Base-by-base conservation (phyloP, 1,140 invertebrate species). In the Heterodera schachtii region DNA sequence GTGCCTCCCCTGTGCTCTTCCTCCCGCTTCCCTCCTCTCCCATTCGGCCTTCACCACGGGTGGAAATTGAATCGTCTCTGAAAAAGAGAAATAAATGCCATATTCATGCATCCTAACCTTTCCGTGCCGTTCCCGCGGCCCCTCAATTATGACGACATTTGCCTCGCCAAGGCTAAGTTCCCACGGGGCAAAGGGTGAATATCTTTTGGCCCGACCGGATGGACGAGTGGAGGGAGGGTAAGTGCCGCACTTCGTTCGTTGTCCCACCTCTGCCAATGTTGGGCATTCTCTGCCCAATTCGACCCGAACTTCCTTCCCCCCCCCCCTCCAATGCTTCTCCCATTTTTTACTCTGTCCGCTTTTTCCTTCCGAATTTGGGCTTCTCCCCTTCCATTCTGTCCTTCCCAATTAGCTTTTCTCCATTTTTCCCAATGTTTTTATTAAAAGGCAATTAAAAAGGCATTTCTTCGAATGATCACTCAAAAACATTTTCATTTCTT, bases 111-210 rank as follows among this genome's bases (percentile, higher is more conserved):
- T 78, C 47, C 57, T 31, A 52, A 47, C 76, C 11, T 19, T 49
- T 41, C 64, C 66, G 11, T n/a, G 44, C 76, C 52, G 31, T 78
- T 78, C 70, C 47, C 76, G 57, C 21, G 69, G 69, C 21, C 44
- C 69, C 21, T 71, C 69, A 71, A 71, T 71, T 71, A 31, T 71
- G 69, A 71, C 69, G 69, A 71, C 69, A 71, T 43, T 71, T n/a
- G 31, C 69, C 44, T 71, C 5, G 31, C 69, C 44, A 41, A 13
- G 31, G 69, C 31, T 31, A 46, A 41, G 44, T 71, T 71, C 69
- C 44, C 69, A 41, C 69, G 19, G 31, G 19, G 69, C n/a, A 7
- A 7, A 69, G n/a, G n/a, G n/a, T 7, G n/a, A 43, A 43, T 69
- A 19, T 69, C 67, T 43, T n/a, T 16, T 43, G 8, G 67, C 16